phyloP scores from a whole-genome alignment of 64 coral and sea anemone genomes.

The Astreopora myriophthalma region DNA sequence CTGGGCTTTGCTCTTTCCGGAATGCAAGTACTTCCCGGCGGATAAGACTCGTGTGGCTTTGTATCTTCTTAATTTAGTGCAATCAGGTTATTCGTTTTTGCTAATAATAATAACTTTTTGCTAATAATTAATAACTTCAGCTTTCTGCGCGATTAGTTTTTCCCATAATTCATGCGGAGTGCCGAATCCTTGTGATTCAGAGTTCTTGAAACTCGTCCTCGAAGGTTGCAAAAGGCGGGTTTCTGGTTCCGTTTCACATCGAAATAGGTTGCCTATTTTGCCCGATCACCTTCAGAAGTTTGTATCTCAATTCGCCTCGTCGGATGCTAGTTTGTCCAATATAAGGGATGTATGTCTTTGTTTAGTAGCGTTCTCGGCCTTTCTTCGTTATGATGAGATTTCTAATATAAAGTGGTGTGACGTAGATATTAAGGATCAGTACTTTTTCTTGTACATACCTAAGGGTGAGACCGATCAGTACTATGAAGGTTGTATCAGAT shows the following conservation, averaged over 20 bases:
- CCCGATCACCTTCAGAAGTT: background rate
- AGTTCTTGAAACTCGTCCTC: background rate
- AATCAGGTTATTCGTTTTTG: background rate
- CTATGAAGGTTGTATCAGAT: too few species aligned
- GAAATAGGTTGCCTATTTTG: background rate
- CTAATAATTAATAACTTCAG: too few species aligned
- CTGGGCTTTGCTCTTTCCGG: background rate
- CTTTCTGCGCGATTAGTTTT: too few species aligned
- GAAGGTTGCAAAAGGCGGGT: background rate
- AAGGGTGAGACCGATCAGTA: too few species aligned
- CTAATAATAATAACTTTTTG: background rate
- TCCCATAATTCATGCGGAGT: too few species aligned
- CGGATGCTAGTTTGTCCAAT: background rate
- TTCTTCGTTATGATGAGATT: background rate
- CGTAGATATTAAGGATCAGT: too few species aligned
- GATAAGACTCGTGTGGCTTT: background rate
- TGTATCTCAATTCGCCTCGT: background rate
- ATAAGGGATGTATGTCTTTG: too few species aligned
- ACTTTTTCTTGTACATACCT: too few species aligned
- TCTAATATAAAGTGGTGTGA: background rate
- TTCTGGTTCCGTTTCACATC: background rate
- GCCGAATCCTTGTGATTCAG: background rate
- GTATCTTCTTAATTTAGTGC: background rate
- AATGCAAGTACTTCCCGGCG: background rate
- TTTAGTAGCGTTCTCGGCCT: background rate